Percentiles rank a stretch among this genome's conserved stretches.
These are phyloP conservation scores for Halichondria panicea DNA, from an alignment of 37 sponge, comb jelly and placozoan species.

Conservation along the genomic window DNA sequence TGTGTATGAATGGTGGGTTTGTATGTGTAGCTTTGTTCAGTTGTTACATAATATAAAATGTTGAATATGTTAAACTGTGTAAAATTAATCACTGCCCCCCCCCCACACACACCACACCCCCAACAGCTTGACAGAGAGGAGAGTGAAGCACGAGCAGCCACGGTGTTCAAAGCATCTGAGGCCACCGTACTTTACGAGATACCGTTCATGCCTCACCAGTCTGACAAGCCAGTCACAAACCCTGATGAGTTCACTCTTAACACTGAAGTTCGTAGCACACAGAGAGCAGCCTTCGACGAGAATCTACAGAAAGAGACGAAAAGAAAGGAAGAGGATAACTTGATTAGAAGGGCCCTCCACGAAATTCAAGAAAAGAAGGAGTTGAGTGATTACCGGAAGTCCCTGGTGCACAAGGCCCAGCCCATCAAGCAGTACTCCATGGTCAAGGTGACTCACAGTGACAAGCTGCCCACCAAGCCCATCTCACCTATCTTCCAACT, in stretches of 20 bases:
- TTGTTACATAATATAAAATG: background rate
- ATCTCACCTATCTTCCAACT: slow-evolving; percentile 36
- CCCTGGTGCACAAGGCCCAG: slow-evolving; percentile 75
- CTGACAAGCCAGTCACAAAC: slow-evolving; percentile 39
- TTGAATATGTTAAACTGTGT: background rate
- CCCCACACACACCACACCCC: background rate
- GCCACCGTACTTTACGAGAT: slow-evolving; percentile 28
- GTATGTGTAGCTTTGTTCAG: background rate
- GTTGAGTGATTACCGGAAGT: slow-evolving; percentile 38
- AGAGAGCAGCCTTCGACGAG: slow-evolving; percentile 52
- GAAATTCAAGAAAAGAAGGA: slow-evolving; percentile 55
- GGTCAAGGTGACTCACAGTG: slow-evolving; percentile 30
- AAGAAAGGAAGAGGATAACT: slow-evolving; percentile 25
- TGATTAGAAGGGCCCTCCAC: slow-evolving; percentile 17
- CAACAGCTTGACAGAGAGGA: slow-evolving; percentile 38
- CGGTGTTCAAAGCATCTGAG: slow-evolving; percentile 61
- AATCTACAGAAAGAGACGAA: slow-evolving; percentile 13
- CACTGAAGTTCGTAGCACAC: slow-evolving; percentile 60
- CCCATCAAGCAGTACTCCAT: slow-evolving; percentile 63
- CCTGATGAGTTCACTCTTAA: slow-evolving; percentile 46
- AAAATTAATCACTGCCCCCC: background rate
- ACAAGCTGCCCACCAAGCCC: slow-evolving; percentile 50
- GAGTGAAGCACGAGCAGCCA: slow-evolving; percentile 14
- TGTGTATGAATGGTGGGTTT: background rate
- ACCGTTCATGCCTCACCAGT: slow-evolving; percentile 54